Percentiles rank a stretch among this genome's conserved stretches.
phyloP scores from a whole-genome alignment of 1,140 invertebrate genomes.

The Cecropterus lyciades region DNA sequence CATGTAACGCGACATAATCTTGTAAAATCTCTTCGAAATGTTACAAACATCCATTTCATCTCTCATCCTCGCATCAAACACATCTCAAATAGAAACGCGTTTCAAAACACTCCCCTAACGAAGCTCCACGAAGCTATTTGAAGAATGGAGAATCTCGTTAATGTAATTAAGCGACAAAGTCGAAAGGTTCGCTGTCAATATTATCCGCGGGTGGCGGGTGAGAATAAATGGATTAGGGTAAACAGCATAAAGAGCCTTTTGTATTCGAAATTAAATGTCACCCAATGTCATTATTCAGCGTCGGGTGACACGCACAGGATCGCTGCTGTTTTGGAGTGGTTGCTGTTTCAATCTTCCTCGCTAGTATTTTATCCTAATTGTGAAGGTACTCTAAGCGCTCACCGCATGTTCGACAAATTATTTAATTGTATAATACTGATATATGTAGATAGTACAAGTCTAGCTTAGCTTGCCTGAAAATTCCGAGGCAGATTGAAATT shows the following conservation, averaged over 20 bases:
- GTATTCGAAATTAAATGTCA: constrained; percentile 82
- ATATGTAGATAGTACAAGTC: too few relatives aligned
- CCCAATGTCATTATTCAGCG: constrained; percentile 75
- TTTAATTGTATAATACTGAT: too few relatives aligned
- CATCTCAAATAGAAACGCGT: constrained; percentile 12
- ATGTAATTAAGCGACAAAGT: constrained; percentile 67
- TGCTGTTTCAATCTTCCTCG: constrained; percentile 10
- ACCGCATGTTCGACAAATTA: too few relatives aligned
- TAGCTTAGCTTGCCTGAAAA: too few relatives aligned
- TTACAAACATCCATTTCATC: constrained; percentile 32
- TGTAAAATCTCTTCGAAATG: constrained; percentile 10
- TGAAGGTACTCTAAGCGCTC: too few relatives aligned
- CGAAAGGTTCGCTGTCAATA: constrained; percentile 73
- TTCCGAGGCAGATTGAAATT: too few relatives aligned
- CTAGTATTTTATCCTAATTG: background rate
- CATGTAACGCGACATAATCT: constrained; percentile 9
- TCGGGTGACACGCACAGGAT: constrained; percentile 54
- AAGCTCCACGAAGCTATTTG: constrained; percentile 21
- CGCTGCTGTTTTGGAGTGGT: constrained; percentile 7
- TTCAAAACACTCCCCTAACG: constrained; percentile 24
- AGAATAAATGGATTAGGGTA: constrained; percentile 78
- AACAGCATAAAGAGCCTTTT: constrained; percentile 80
- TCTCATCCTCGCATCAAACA: constrained; percentile 15
- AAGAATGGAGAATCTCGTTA: constrained; percentile 45
- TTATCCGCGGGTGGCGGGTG: constrained; percentile 53